Evolutionary conservation across 2,797 vertebrate species (phyloP), one percentile per base, ranked within the genome.

Genomic region (Rhabdomys pumilio): DNA sequence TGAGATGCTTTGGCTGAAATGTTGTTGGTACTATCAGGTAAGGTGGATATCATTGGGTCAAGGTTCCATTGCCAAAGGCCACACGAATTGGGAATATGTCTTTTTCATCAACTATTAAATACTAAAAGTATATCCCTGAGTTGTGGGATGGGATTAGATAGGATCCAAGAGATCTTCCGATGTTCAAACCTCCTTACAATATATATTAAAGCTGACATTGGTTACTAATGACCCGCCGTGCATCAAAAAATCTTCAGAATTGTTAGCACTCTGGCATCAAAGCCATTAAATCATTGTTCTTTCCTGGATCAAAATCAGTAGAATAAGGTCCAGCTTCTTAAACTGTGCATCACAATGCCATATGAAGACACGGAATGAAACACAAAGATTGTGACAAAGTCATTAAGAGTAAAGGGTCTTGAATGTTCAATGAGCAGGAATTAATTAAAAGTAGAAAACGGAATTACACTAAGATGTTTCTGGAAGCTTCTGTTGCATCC

Each of bases 1-100:
- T 63, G 29, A 86, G 24, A 82, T 93, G 72, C 72, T 89, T 81
- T 5, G 2, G 89, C 9, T 95, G 90, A 82, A 82, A 75, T 41
- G 41, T n/a, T 88, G 24, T 26, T 87, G 50, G 5, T 47, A 14
- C 55, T 79, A 59, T 55, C 29, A 31, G 26, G 57, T 69, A 34
- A 82, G 17, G 24, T 72, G 38, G 76, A 10, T n/a, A 93, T 47
- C 12, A 4, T 34, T 67, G 11, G 13, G 22, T 11, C 61, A 61
- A 69, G 20, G 2, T 90, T 67, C 4, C 73, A 41, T 29, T 63
- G 7, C 3, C 53, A 69, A 20, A 95, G n/a, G 31, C 41, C 12
- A 69, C 19, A 11, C n/a, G 50, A 86, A 67, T 55, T 77, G 61
- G 6, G 19, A 13, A 76, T 69, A n/a, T 89, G 69, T 41, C n/a